Evolutionary conservation across 1,140 invertebrate genomes (phyloP), one percentile per base, ranked within the genome.

Genomic region (Drosophila erecta): DNA sequence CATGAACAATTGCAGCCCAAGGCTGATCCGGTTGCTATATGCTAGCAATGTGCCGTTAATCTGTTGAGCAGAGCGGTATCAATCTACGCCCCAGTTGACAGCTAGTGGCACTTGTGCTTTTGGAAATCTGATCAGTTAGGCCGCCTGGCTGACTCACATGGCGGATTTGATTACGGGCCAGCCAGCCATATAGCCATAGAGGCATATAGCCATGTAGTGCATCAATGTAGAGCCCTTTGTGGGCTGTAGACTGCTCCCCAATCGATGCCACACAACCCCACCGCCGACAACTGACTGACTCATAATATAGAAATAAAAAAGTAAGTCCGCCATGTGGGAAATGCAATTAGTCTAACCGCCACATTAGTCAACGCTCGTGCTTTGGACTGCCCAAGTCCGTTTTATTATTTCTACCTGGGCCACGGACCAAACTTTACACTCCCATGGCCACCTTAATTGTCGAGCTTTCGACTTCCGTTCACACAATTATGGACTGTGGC

Each of bases 91-190:
- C 58, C 47, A 61, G 37, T 51, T 53, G 47, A 53, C 58, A 66
- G 17, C 35, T 12, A 5, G 54, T 57, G 22, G 37, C 72, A 76
- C 73, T 76, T 80, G 77, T 69, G 17, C 53, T 27, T 41, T 43
- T 50, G 35, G 62, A 77, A 81, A 81, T 77, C 59, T 58, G 70
- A 81, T 65, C 75, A 41, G 64, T 56, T 77, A 49, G 70, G 46
- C 74, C 33, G 30, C 62, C 74, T 60, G 46, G 53, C 65, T 81
- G 76, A 80, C 59, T 80, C 78, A 80, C 49, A 50, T 47, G 41
- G 50, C 54, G 53, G 64, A 70, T 75, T 79, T 57, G 64, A 41
- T 74, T 80, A 60, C 62, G 50, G 40, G 8, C 37, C 57, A 47
- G 11, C 47, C 24, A 24, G 24, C 24, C 24, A 24, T 24, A 24